Conservation (phyloP, 2,888 invertebrate genomes). For the Drosophila aldrichi region DNA sequence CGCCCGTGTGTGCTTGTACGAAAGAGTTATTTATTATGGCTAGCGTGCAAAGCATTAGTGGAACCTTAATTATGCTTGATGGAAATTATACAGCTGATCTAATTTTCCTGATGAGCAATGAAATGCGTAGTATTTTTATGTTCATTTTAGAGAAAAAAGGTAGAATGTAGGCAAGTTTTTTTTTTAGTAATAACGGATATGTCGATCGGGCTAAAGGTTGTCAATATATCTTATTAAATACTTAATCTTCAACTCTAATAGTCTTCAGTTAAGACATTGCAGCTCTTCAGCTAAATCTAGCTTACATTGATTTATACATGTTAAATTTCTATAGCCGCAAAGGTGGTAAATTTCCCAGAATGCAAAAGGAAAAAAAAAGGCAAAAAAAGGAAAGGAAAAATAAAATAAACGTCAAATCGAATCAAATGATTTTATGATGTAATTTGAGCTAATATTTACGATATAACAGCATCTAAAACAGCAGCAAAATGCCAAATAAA, state of each 20-base stretch:
- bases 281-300: not conserved
- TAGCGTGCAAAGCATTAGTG: conserved; percentile 41
- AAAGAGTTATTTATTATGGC: conserved; percentile 59
- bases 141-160: not conserved
- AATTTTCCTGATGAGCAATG: conserved; percentile 31
- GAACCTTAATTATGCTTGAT: conserved; percentile 49
- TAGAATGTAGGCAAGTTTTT: not conserved
- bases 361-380: conserved; percentile 17
- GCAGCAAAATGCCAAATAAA: conserved; percentile 84
- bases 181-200: not conserved
- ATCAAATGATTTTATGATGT: conserved; percentile 85
- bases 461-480: conserved; percentile 85
- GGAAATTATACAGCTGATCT: conserved; percentile 47
- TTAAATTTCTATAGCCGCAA: conserved; percentile 23
- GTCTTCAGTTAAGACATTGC: not conserved
- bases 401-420: conserved; percentile 85
- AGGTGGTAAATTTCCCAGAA: conserved; percentile 55
- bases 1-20: conserved; percentile 14
- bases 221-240: not conserved
- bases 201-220: not conserved
- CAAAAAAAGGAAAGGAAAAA: conserved; percentile 47
- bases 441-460: conserved; percentile 85
- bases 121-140: conserved; percentile 8
- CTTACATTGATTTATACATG: conserved; percentile 36
- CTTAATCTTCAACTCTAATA: not conserved